Base-by-base conservation (phyloP, 2,888 invertebrate species). In the Dynastes hyllus region DNA sequence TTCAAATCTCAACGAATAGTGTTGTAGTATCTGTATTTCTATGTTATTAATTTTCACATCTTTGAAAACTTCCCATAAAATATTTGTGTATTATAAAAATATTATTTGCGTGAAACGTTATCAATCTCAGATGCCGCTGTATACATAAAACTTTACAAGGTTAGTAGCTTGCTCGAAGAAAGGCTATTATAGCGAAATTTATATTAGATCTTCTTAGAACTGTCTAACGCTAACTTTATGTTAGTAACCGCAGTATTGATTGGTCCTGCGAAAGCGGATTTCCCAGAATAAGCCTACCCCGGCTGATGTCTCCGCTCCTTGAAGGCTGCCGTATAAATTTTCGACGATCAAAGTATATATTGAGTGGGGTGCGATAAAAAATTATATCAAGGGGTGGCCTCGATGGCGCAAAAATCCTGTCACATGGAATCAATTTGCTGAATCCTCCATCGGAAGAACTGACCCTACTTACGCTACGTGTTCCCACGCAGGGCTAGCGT, bases 361-460 rank as follows among this genome's bases (percentile, higher is more conserved):
- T 29, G 50, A 50, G 50, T 29, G 29, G 69, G 69, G 69, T 51
- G 29, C 69, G 69, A 69, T 51, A 69, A 51, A 69, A 51, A 69
- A 69, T 69, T 51, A 69, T 69, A 69, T 29, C 51, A 51, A 27
- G 51, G 69, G 69, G 69, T 2, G 37, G 51, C n/a, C 1, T 69
- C 51, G 50, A 37, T 51, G 29, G 69, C 22, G 69, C 51, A 69
- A 51, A 69, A 69, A 27, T 69, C 51, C 32, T 63, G 29, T 69
- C 69, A 51, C 69, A 51, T 13, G 51, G 29, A 69, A 69, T 51
- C 69, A 69, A 69, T 69, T 69, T 69, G 50, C 69, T n/a, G 51
- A 51, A 69, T 69, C 50, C 50, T 69, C 51, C 51, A 69, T 69
- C 69, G 51, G 13, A 51, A 29, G 29, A 51, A 51, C 69, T 69